Evolutionary conservation across 2,797 vertebrate species (phyloP), one percentile per base, ranked within the genome.

Genomic region (Decapterus maruadsi): DNA sequence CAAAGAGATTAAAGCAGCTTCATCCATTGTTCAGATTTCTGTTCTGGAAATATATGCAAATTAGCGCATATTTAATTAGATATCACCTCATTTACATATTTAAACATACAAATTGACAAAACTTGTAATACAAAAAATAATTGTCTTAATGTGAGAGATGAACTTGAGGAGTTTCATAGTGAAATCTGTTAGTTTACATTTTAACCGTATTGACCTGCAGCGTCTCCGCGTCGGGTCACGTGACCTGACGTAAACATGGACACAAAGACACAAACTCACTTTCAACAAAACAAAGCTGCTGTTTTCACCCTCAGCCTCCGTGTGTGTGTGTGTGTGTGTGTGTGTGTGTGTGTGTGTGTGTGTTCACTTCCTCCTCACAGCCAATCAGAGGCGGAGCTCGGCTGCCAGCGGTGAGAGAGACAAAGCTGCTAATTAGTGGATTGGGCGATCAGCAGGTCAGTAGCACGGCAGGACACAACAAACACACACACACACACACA

Each of bases 351-450:
- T 78, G 62, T 62, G 65, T 76, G 60, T 72, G 68, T 54, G 62
- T 67, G 40, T 77, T 65, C 75, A 65, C 77, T 83, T 84, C 84
- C 81, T 82, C 55, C 70, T 81, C 59, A 56, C 80, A 65, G 79
- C 81, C 87, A 89, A 89, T 92, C 87, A 88, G 80, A 84, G 77
- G 77, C 51, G 26, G 75, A 82, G 73, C 62, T 76, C 51, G 9
- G 59, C 80, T 68, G 63, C 78, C 84, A 81, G 76, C 45, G 5
- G 75, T 65, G 86, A 88, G 70, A 74, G 40, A 85, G 77, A 90
- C 86, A 90, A 90, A 90, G 75, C 77, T 67, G 71, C 75, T 82
- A 90, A 92, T 90, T 92, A 92, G 84, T 36, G 55, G 45, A 75
- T 68, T 26, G 60, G 75, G 69, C 68, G 66, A 82, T 87, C 80